Evolutionary conservation across 2,888 invertebrate species (phyloP).

Genomic region (Linnaemya tessellans): DNA sequence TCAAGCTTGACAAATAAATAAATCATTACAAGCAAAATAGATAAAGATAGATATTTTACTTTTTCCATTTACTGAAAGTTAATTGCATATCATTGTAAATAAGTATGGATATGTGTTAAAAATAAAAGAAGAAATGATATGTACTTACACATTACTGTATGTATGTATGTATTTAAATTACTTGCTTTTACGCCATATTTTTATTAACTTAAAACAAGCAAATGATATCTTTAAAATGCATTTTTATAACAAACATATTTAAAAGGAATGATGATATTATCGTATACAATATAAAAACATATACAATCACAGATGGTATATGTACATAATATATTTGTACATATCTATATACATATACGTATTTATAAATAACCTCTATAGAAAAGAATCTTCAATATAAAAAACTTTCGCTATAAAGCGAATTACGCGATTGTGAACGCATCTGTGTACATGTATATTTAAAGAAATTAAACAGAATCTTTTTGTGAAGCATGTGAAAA

Average conservation of each 20-base stretch:
- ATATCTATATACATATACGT: slow-evolving; percentile 2
- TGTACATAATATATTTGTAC: background rate
- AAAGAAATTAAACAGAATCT: slow-evolving; percentile 44
- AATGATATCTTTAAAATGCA: slow-evolving; percentile 29
- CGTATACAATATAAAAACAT: slow-evolving; percentile 1
- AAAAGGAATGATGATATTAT: background rate
- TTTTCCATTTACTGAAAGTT: slow-evolving; percentile 1
- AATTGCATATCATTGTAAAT: background rate
- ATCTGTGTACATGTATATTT: slow-evolving; percentile 10
- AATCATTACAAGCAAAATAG: slow-evolving; percentile 33
- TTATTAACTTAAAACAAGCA: slow-evolving; percentile 14
- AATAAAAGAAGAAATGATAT: no score
- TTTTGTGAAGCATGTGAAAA: slow-evolving; percentile 46
- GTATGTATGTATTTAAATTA: slow-evolving; percentile 32
- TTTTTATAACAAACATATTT: background rate
- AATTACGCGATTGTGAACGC: slow-evolving; percentile 33
- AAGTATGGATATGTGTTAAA: background rate
- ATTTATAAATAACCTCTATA: slow-evolving; percentile 18
- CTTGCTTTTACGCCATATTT: slow-evolving; percentile 12
- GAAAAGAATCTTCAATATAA: slow-evolving; percentile 5
- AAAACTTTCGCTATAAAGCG: slow-evolving; percentile 20
- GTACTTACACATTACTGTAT: no score
- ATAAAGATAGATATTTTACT: slow-evolving; percentile 40
- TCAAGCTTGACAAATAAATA: slow-evolving; percentile 35
- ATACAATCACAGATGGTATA: background rate